Evolutionary conservation across 2,888 invertebrate species (phyloP).

Genomic region (Epinotia nisella): DNA sequence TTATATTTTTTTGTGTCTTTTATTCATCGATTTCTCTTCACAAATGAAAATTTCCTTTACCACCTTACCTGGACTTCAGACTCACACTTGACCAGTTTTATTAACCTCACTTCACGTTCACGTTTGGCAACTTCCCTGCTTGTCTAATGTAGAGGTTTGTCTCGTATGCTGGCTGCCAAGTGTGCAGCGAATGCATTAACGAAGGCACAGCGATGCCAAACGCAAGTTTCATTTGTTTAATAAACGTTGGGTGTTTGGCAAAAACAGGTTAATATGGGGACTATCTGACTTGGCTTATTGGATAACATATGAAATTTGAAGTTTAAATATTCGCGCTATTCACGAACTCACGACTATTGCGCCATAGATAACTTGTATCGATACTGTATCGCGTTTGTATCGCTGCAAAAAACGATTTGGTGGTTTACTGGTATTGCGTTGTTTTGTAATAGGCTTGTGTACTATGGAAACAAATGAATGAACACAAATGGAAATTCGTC

Average conservation of each 20-base stretch:
- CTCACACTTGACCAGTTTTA: neutral
- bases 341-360: too few relatives aligned
- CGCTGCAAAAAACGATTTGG: too few relatives aligned
- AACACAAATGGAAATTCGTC: too few relatives aligned
- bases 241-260: neutral
- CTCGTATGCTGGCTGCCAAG: neutral
- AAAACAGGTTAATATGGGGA: neutral
- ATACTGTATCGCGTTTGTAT: too few relatives aligned
- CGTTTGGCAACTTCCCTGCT: constrained; percentile 3
- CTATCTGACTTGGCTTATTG: neutral
- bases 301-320: neutral
- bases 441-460: too few relatives aligned
- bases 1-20: too few relatives aligned
- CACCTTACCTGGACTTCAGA: neutral
- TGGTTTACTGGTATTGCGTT: too few relatives aligned
- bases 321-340: too few relatives aligned
- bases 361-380: too few relatives aligned
- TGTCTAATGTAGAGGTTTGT: constrained; percentile 1
- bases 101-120: neutral
- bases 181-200: constrained; percentile 4
- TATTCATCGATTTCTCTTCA: neutral
- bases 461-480: too few relatives aligned
- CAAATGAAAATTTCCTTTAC: neutral
- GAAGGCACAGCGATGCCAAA: constrained; percentile 1
- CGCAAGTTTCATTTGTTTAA: constrained; percentile 2